Base-by-base conservation (phyloP, 2,888 invertebrate genomes). In the Synergus japonicus region DNA sequence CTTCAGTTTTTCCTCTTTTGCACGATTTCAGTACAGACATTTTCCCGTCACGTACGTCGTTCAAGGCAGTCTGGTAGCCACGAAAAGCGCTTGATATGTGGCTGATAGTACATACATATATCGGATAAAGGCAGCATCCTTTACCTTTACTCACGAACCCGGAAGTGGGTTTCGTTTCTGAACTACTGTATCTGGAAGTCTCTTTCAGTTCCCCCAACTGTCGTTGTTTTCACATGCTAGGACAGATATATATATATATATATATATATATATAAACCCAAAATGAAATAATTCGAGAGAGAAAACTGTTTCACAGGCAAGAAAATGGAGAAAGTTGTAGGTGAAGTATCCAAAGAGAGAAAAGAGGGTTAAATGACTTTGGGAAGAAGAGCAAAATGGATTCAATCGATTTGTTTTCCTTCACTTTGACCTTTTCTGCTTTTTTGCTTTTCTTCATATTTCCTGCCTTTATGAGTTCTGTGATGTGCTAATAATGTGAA, bases 21-120 rank as follows among this genome's bases (percentile, higher is more conserved):
- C 73, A n/a, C 73, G 73, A 73, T 49, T 37, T 49, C 73, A n/a
- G 54, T 22, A 10, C 29, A 54, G n/a, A 54, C 37, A 73, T 66
- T 67, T 58, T 78, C 18, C 49, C 66, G 67, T 67, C 77, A 78
- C 67, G 66, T 78, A 67, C 29, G n/a, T 73, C 63, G 29, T 58
- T 58, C 13, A 0, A 60, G 29, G n/a, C n/a, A 63, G 18, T 18
- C 63, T 18, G 58, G 18, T 10, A 77, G 18, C 18, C 44, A 63
- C 13, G 63, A 77, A 64, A 46, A 43, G 8, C 18, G 58, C 18
- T 41, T 49, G 37, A 41, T 76, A 76, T 76, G 54, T 46, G 58
- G 29, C 63, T 46, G 60, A 78, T 69, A 58, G 73, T 22, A 49
- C 49, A 49, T n/a, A 54, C 4, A 49, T n/a, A 78, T 60, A 54